Evolutionary conservation across 2,113 vertebrate genomes (phyloP), one percentile per base, ranked within the genome.

Genomic region (Brevimyrus niger): DNA sequence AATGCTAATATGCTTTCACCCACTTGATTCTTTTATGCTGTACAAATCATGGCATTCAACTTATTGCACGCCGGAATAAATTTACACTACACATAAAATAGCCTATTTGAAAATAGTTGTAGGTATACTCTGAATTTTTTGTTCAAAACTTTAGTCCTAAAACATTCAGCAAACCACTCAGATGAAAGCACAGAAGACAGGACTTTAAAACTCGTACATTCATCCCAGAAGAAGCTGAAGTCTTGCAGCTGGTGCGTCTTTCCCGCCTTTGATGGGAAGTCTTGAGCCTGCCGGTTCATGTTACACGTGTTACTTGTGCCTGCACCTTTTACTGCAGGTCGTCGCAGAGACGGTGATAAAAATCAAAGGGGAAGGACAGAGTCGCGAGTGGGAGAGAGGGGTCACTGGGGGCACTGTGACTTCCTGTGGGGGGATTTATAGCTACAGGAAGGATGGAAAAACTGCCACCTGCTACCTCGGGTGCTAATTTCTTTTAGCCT

Each of bases 261-360:
- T 35, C 23, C 19, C 2, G 46, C 51, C 58, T 89, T 89, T 88
- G 69, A 88, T 88, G 86, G 80, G 80, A 27, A 89, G 51, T 47
- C 73, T 87, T 85, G 90, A 91, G 90, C 91, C 2, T 8, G 88
- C 4, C 88, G 90, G 92, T 92, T 95, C 93, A 92, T 90, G 92
- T 94, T 95, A 93, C 93, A 94, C 94, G 91, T 91, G 69, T 90
- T 93, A 89, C 73, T 92, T 93, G 93, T 92, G 92, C 91, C 92
- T 0, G 46, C 90, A 90, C 91, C 92, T 95, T 95, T 95, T 95
- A 94, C 91, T 92, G 91, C 89, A 92, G 95, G 95, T 95, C 89
- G 89, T 92, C 92, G 93, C 93, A 86, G 91, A 92, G 92, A 42
- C 90, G 91, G 91, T 92, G 93, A 94, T 96, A 94, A 93, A 94